Evolutionary conservation across 2,113 vertebrate species (phyloP).

Genomic region (Chlamydotis undulata): DNA sequence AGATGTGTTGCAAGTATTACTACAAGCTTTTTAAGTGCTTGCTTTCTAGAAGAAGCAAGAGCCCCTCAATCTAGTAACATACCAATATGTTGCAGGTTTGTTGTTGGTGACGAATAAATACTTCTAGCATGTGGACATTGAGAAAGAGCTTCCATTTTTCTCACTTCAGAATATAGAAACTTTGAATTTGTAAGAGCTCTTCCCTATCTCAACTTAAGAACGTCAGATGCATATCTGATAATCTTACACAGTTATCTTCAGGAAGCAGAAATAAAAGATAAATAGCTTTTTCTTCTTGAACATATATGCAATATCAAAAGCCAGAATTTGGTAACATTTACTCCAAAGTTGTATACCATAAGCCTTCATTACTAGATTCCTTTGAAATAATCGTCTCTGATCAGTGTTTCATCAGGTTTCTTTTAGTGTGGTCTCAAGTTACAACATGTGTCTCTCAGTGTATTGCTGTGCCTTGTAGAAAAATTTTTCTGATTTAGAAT

Average conservation of each 20-base stretch:
- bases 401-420: neutral
- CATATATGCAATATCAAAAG: neutral
- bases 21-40: neutral
- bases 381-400: neutral
- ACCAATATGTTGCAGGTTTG: neutral
- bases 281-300: neutral
- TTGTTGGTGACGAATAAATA: neutral
- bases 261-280: neutral
- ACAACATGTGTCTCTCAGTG: fast-evolving
- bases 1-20: neutral
- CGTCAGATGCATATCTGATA: neutral
- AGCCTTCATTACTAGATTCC: neutral
- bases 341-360: neutral
- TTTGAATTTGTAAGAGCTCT: neutral
- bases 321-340: neutral
- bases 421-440: neutral
- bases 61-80: neutral
- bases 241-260: neutral
- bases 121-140: neutral
- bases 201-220: neutral
- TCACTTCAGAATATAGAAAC: neutral
- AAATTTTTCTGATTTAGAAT: neutral
- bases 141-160: neutral
- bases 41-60: neutral
- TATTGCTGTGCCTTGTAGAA: neutral